phyloP scores from a whole-genome alignment of 2,113 vertebrate species.

The Rhinolophus sinicus region DNA sequence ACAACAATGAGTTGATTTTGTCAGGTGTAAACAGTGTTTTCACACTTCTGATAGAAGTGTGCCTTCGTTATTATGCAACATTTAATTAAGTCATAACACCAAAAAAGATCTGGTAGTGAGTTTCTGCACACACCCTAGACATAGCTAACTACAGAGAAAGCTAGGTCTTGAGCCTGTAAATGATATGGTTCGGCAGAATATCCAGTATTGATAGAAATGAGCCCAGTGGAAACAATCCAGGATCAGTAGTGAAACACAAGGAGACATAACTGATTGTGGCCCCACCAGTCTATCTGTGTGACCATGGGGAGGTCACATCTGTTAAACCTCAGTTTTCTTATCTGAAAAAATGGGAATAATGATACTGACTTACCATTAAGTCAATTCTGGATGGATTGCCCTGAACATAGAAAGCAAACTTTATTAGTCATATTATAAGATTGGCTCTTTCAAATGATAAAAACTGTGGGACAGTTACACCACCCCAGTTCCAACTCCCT shows the following conservation, averaged over 20 bases:
- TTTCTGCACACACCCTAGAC: background rate
- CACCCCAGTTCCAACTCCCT: background rate
- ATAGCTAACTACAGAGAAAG: background rate
- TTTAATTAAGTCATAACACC: conserved; percentile 77
- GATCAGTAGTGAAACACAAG: fast-evolving
- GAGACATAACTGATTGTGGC: fast-evolving
- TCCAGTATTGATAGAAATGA: background rate
- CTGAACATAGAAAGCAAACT: background rate
- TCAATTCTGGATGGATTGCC: background rate
- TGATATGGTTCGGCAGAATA: background rate
- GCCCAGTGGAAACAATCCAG: too few relatives aligned
- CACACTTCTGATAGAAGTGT: conserved; percentile 51
- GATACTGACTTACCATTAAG: background rate
- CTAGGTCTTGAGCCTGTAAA: background rate
- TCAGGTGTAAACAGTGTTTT: conserved; percentile 75
- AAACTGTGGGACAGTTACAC: background rate
- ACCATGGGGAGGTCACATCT: background rate
- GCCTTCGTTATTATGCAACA: conserved; percentile 73
- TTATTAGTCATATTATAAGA: background rate
- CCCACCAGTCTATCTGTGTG: background rate
- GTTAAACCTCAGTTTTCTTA: background rate
- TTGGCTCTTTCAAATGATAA: background rate
- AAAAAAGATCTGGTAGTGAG: conserved; percentile 44
- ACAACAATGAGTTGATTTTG: conserved; percentile 63
- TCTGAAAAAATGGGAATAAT: background rate